Evolutionary conservation across 2,113 vertebrate genomes (phyloP).

Genomic region (Melanerpes aurifrons): DNA sequence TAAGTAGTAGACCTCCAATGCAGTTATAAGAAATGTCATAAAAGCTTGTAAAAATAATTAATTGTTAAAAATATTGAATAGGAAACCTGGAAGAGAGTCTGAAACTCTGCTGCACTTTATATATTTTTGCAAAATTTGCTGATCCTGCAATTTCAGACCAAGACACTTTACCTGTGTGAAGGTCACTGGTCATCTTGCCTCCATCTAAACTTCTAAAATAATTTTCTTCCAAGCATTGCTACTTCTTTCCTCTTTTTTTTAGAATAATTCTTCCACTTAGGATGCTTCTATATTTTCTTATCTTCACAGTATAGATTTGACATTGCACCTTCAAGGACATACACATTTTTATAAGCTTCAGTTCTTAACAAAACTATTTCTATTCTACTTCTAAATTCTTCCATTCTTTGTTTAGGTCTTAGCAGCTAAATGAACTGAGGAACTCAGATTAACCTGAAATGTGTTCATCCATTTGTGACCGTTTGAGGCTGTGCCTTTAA

Average conservation of each 20-base stretch:
- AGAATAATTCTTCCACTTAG: background rate
- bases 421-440: background rate
- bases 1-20: fast-evolving
- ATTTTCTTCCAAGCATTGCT: background rate
- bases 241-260: background rate
- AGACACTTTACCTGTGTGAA: background rate
- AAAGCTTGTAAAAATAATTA: background rate
- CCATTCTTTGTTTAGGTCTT: background rate
- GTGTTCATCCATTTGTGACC: background rate
- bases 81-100: background rate
- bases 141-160: background rate
- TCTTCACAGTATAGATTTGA: background rate
- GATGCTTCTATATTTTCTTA: background rate
- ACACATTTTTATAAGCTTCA: background rate
- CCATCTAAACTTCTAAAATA: background rate
- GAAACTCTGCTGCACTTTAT: background rate
- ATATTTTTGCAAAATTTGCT: background rate
- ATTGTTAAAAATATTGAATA: fast-evolving
- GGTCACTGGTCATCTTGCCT: background rate
- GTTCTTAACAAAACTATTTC: background rate
- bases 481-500: no score
- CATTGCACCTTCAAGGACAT: background rate
- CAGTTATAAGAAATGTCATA: background rate
- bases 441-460: background rate
- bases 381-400: background rate